phyloP scores from a whole-genome alignment of 2,888 invertebrate species.

The Andrena haemorrhoa region DNA sequence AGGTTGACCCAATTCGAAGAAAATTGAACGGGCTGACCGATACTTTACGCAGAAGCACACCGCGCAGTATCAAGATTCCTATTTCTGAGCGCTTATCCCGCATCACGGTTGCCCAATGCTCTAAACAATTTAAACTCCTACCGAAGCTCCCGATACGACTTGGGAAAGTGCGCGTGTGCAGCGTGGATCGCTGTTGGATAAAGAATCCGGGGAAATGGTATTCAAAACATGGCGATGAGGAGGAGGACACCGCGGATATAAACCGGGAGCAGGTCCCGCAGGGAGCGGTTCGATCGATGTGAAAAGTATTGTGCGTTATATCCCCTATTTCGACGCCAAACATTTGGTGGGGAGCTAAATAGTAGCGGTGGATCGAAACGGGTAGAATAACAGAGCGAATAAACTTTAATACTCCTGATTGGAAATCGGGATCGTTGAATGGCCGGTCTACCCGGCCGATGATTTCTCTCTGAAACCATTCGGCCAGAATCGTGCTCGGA shows the following conservation, averaged over 20 bases:
- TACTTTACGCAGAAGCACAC: too few species aligned
- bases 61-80: too few species aligned
- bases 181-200: too few species aligned
- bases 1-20: too few species aligned
- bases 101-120: too few species aligned
- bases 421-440: constrained; percentile 79
- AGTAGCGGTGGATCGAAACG: constrained; percentile 63
- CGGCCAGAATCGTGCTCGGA: constrained; percentile 29
- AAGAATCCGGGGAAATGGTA: too few species aligned
- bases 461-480: constrained; percentile 63
- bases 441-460: constrained; percentile 58
- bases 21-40: too few species aligned
- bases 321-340: constrained; percentile 77
- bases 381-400: constrained; percentile 68
- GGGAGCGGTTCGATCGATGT: constrained; percentile 28
- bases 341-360: constrained; percentile 81
- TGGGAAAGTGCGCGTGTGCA: too few species aligned
- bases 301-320: constrained; percentile 37
- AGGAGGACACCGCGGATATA: not conserved
- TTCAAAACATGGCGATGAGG: not conserved
- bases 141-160: too few species aligned
- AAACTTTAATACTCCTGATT: constrained; percentile 81
- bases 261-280: not conserved
- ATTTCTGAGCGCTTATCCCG: too few species aligned
- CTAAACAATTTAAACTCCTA: too few species aligned